Conservation (phyloP, 2,888 invertebrate species). For the Lysandra coridon region DNA sequence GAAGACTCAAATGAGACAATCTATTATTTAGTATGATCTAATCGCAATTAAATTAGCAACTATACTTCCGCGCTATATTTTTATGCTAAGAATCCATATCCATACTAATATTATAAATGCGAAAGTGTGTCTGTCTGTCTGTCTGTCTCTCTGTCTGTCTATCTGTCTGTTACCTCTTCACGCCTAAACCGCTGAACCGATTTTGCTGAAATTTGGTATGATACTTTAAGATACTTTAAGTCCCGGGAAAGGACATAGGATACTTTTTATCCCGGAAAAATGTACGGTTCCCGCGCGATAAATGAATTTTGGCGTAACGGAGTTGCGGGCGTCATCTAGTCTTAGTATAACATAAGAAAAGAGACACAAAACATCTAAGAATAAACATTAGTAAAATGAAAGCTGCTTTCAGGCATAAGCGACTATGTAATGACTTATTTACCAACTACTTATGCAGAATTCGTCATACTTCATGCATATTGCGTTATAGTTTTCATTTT, state of each 20-base stretch:
- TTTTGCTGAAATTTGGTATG: no score
- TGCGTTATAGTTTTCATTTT: slow-evolving; percentile 22
- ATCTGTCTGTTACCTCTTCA: no score
- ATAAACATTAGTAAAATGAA: slow-evolving; percentile 14
- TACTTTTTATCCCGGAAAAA: no score
- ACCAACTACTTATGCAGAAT: slow-evolving; percentile 24
- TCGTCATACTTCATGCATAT: slow-evolving; percentile 12
- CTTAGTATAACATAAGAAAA: background rate
- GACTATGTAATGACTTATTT: slow-evolving; percentile 5
- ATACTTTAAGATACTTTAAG: no score
- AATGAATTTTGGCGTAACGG: no score
- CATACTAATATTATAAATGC: no score
- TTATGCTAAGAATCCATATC: background rate
- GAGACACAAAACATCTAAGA: background rate
- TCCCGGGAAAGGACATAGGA: no score
- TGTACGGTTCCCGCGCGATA: no score
- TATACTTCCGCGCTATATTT: background rate
- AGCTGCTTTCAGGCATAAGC: slow-evolving; percentile 5
- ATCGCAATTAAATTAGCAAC: slow-evolving; percentile 6
- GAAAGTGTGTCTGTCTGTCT: no score
- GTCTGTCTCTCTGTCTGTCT: no score
- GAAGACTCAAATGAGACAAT: slow-evolving; percentile 10
- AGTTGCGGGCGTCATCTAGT: no score
- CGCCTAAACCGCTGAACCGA: no score
- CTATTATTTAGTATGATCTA: slow-evolving; percentile 17